phyloP scores from a whole-genome alignment of 1,140 invertebrate genomes.

The Drosophila neocordata region DNA sequence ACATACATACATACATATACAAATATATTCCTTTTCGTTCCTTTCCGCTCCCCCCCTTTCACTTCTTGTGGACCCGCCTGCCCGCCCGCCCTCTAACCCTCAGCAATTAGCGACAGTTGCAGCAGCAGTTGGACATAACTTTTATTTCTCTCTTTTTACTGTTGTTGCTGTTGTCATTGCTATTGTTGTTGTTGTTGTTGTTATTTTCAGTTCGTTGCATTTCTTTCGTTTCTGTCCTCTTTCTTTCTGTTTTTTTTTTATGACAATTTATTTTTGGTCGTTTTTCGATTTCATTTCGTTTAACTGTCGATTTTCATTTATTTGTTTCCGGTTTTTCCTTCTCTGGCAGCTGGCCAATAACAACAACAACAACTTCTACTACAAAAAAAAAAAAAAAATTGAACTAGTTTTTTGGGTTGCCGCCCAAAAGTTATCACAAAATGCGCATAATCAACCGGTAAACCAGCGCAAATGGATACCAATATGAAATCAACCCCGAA shows the following conservation, averaged over 20 bases:
- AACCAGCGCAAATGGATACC: slow-evolving; percentile 63
- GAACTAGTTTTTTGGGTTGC: slow-evolving; percentile 51
- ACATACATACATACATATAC: slow-evolving; percentile 7
- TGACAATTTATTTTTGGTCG: slow-evolving; percentile 63
- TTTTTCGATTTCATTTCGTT: slow-evolving; percentile 71
- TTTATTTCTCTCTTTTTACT: slow-evolving; percentile 11
- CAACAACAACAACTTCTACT: not conserved
- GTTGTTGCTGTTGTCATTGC: not conserved
- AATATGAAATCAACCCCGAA: slow-evolving; percentile 52
- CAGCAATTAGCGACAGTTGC: slow-evolving; percentile 76
- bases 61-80: slow-evolving; percentile 16
- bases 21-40: slow-evolving; percentile 12
- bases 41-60: not conserved
- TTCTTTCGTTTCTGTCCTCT: not conserved
- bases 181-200: slow-evolving; percentile 49
- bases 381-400: not conserved
- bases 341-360: slow-evolving; percentile 17
- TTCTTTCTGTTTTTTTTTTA: slow-evolving; percentile 47
- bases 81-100: slow-evolving; percentile 48
- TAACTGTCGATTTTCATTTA: slow-evolving; percentile 76
- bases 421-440: slow-evolving; percentile 42
- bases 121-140: slow-evolving; percentile 58
- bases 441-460: slow-evolving; percentile 67
- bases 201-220: slow-evolving; percentile 49
- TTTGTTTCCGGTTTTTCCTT: slow-evolving; percentile 58